Evolutionary conservation across 2,797 vertebrate species (phyloP), one percentile per base, ranked within the genome.

Genomic region (Thaleichthys pacificus): DNA sequence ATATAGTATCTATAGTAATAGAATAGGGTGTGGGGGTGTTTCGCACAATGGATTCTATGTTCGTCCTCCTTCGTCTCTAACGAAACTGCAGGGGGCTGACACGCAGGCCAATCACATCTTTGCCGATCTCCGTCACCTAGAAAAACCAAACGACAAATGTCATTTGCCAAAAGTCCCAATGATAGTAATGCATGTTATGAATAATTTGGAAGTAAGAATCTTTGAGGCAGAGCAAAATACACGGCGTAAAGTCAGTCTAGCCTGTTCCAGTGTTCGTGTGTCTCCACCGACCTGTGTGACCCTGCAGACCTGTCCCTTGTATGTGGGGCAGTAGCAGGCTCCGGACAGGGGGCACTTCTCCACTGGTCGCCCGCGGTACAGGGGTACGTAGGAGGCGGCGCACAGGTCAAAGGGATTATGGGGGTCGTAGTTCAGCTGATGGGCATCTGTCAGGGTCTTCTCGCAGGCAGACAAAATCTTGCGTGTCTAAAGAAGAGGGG

Each of bases 341-440:
- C 98, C 97, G 0, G 97, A 99, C 30, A 99, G 94, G 0, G 98
- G 98, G 77, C 97, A 99, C 75, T 95, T 96, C 88, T 99, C 97
- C 65, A 99, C 91, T 0, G 98, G 95, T 0, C 97, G 96, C 5
- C 98, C 97, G 0, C 97, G 94, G 84, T 99, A 99, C 78, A 99
- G 94, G 28, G 97, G 97, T 17, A 93, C 93, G 35, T 92, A 98
- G 1, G 97, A 98, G 60, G 96, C 95, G 0, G 94, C 96, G 3
- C 97, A 99, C 87, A 99, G 94, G 87, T 99, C 97, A 5, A 99
- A 99, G 11, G 97, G 97, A 85, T 99, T 99, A 91, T 99, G 97
- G 87, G 96, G 96, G 89, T 99, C 97, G 0, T 99, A 99, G 91
- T 94, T 98, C 75, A 99, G 88, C 89, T 98, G 97, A 84, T 93